Evolutionary conservation across 2,888 invertebrate genomes (phyloP), one percentile per base, ranked within the genome.

Genomic region (Salpingus planirostris): DNA sequence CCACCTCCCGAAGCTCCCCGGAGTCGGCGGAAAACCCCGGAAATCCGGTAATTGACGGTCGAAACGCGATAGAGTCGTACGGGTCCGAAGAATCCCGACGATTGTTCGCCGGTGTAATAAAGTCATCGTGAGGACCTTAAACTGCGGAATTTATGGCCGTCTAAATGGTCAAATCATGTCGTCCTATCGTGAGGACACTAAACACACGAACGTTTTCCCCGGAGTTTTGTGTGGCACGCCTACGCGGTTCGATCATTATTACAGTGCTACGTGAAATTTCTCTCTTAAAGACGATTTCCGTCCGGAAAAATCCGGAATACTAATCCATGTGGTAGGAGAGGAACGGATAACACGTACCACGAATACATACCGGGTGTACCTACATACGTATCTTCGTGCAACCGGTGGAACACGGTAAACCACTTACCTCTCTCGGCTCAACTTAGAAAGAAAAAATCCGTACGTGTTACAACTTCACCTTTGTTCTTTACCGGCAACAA

Each of bases 141-240:
- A 46, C 44, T 40, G 39, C 41, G 44, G 43, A 44, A 46, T 47
- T 49, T 47, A 49, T 46, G 24, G 39, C 39, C 36, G 26, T 38
- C 44, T 43, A 47, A 49, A 49, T 49, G 47, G 46, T 47, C 38
- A 42, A 49, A 36, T 35, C 44, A 37, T 49, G 49, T 49, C 40
- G 39, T 38, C 34, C 39, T 43, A 42, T 49, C 43, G 26, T 38
- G 18, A 23, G 27, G 18, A 29, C 29, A 31, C 26, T 26, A 15
- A 31, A 31, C 32, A 39, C n/a, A n/a, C n/a, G n/a, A n/a, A n/a
- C 29, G 34, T 34, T 37, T 37, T 35, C 24, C 22, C 24, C 25
- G 13, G 30, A 35, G 33, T 25, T 33, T 29, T 44, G 36, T 38
- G 33, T 38, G 40, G 40, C 36, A 44, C 44, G 30, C 44, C 44